Evolutionary conservation across 2,113 vertebrate species (phyloP), one percentile per base, ranked within the genome.

Genomic region (Callaeas wilsoni): DNA sequence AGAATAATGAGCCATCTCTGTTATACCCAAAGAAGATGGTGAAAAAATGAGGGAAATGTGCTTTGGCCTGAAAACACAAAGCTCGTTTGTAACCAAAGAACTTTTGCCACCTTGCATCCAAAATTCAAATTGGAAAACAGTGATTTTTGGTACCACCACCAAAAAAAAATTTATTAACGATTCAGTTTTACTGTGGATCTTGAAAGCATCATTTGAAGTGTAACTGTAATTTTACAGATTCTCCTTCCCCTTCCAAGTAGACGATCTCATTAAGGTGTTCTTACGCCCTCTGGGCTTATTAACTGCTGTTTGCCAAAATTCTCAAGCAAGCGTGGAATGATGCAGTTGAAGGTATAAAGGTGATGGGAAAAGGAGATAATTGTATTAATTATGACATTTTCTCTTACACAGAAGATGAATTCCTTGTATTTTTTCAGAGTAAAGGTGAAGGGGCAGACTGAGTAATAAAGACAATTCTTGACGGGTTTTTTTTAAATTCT

Each of bases 321-420:
- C 68, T 96, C 93, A 33, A 65, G 39, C 44, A 95, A 59, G 62
- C 75, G 82, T 87, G 97, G 97, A 81, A 96, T 98, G 89, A 97
- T 25, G 91, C 98, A 62, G 89, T 69, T 56, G 10, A 33, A 44
- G 33, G 9, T 44, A 30, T 30, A 57, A 52, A 30, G 29, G 6
- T 64, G 13, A 32, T 39, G 20, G 21, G 30, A 30, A 68, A 50
- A 84, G 16, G 41, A 71, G 21, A 29, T 9, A 1, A 39, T 26
- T 55, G 9, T 37, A 21, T 53, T 77, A 37, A 32, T 65, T 63
- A 12, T 9, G 39, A 44, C 9, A 56, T 7, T 59, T 26, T 9
- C 37, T 63, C 7, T 74, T 70, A 62, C 0, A 10, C 42, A 79
- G 50, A 52, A 57, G 21, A 42, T 42, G 0, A 69, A 81, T 50